phyloP scores from a whole-genome alignment of 2,888 invertebrate species.

The Spicauda simplicius region DNA sequence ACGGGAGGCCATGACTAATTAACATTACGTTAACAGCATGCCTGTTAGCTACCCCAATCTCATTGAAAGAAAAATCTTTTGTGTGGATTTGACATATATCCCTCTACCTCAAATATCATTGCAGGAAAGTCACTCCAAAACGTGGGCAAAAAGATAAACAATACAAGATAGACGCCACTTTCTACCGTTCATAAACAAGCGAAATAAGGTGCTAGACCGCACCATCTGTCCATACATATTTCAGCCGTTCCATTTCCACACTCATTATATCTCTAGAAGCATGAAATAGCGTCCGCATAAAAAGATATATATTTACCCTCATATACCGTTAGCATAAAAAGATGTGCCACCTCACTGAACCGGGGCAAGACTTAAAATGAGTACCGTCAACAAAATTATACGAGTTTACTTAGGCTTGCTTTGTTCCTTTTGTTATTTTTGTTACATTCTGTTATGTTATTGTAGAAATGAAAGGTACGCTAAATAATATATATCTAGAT shows the following conservation, averaged over 20 bases:
- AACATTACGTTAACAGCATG: no score
- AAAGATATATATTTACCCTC: constrained; percentile 21
- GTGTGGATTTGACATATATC: no score
- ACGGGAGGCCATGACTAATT: no score
- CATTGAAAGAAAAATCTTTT: no score
- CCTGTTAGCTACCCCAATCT: no score
- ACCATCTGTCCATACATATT: background rate
- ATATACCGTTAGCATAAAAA: constrained; percentile 28
- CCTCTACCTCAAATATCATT: no score
- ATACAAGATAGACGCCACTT: no score
- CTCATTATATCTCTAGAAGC: constrained; percentile 23
- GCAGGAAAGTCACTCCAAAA: no score
- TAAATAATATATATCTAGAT: no score
- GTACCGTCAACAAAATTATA: constrained; percentile 25
- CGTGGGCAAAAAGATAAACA: no score
- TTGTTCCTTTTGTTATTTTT: constrained; percentile 13
- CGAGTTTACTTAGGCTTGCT: constrained; percentile 23
- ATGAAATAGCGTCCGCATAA: constrained; percentile 23
- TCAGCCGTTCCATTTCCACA: constrained; percentile 8
- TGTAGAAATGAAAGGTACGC: constrained; percentile 1
- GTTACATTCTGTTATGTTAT: constrained; percentile 3
- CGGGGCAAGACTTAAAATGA: constrained; percentile 22
- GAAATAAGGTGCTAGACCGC: background rate
- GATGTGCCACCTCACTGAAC: constrained; percentile 22
- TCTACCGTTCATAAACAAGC: background rate